Conservation (phyloP, 2,113 vertebrate genomes). For the Hassar affinis region DNA sequence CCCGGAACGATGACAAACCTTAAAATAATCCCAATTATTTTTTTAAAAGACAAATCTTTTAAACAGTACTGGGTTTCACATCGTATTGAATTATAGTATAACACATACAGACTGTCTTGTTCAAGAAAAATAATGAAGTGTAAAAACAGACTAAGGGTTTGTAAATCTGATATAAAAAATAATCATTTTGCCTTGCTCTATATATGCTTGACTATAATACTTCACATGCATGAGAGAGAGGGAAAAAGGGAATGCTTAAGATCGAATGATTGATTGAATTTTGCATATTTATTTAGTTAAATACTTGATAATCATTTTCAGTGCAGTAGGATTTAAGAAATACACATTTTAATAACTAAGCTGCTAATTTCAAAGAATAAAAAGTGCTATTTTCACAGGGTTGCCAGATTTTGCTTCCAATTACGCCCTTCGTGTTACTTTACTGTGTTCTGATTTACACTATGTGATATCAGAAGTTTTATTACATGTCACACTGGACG, state of each 20-base stretch:
- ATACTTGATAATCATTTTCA: not conserved
- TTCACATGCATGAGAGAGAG: not conserved
- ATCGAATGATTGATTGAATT: not conserved
- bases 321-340: not conserved
- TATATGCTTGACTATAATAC: not conserved
- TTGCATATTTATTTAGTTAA: not conserved
- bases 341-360: not conserved
- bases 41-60: too few relatives aligned
- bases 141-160: not conserved
- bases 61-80: not conserved
- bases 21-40: not conserved
- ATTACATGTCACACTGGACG: not conserved
- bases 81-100: not conserved
- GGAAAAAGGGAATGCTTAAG: not conserved
- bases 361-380: not conserved
- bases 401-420: conserved; percentile 4
- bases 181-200: not conserved
- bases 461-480: not conserved
- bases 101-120: not conserved
- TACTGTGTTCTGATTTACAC: not conserved
- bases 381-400: not conserved
- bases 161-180: not conserved
- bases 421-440: too few relatives aligned
- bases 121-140: not conserved
- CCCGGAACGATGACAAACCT: too few relatives aligned